Percentiles rank a stretch among this genome's conserved stretches.
These are phyloP conservation scores for Leuctra nigra DNA, from an alignment of 2,888 invertebrate species.

Conservation along the genomic window DNA sequence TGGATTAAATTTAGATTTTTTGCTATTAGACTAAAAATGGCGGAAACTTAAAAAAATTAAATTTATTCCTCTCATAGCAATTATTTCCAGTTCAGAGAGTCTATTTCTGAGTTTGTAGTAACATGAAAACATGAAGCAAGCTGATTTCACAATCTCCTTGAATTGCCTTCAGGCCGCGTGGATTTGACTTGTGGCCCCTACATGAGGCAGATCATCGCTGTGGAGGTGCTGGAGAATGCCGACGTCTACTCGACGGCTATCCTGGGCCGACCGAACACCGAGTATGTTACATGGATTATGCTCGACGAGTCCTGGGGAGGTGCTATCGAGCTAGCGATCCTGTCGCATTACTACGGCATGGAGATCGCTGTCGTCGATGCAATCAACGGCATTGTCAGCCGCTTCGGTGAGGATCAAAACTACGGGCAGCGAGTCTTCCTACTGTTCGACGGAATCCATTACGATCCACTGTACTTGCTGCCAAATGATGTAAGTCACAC, in stretches of 20 bases:
- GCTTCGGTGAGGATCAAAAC: conserved; percentile 88
- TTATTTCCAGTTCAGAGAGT: background rate
- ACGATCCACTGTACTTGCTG: conserved; percentile 88
- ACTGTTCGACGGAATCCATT: conserved; percentile 93
- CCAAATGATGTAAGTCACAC: conserved; percentile 66
- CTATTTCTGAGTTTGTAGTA: no score
- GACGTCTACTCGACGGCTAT: conserved; percentile 79
- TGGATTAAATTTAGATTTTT: no score
- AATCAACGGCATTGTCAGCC: conserved; percentile 80
- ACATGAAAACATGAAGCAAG: no score
- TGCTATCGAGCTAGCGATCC: conserved; percentile 84
- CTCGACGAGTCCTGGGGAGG: conserved; percentile 92
- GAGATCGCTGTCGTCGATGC: conserved; percentile 95
- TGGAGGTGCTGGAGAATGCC: conserved; percentile 67
- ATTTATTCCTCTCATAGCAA: background rate
- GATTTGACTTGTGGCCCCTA: conserved; percentile 64
- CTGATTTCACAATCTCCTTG: no score
- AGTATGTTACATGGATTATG: conserved; percentile 88
- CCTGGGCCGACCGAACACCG: conserved; percentile 72
- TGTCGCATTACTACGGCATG: conserved; percentile 77
- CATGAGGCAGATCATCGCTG: conserved; percentile 83
- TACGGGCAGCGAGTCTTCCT: conserved; percentile 79
- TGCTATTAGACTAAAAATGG: no score
- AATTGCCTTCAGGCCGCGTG: conserved; percentile 57
- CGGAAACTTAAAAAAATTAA: no score